Evolutionary conservation across 2,888 invertebrate genomes (phyloP).

Genomic region (Sepiola atlantica): DNA sequence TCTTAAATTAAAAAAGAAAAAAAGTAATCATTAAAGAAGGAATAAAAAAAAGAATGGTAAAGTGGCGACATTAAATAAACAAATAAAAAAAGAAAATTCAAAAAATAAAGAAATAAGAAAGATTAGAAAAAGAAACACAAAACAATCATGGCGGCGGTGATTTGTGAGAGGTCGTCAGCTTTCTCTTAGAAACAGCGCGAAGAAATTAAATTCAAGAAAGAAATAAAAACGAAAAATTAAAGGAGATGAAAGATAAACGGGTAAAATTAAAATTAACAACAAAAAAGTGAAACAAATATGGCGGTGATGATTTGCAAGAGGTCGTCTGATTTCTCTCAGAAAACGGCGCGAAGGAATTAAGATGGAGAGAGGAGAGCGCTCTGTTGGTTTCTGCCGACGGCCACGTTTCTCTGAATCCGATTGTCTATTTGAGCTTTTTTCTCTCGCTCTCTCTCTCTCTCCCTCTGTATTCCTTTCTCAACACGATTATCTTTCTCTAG

Average conservation of each 20-base stretch:
- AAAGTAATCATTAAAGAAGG: no score
- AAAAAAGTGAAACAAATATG: not conserved
- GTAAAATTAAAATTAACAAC: not conserved
- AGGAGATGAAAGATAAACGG: not conserved
- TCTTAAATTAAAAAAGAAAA: no score
- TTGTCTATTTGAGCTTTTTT: slow-evolving; percentile 32
- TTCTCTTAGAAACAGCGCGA: no score
- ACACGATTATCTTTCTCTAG: slow-evolving; percentile 6
- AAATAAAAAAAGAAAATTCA: no score
- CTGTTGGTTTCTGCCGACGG: not conserved
- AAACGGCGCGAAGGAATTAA: not conserved
- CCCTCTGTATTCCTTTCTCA: not conserved
- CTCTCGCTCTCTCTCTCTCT: not conserved
- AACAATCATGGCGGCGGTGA: no score
- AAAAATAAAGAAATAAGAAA: no score
- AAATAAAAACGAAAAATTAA: not conserved
- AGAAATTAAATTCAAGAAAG: not conserved
- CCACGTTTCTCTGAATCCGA: not conserved
- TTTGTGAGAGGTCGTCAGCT: no score
- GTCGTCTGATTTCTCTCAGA: not conserved
- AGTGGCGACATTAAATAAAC: no score
- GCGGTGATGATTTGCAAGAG: not conserved
- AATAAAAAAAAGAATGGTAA: no score
- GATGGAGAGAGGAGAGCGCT: not conserved
- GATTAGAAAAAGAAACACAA: no score